Base-by-base conservation (phyloP, 2,113 vertebrate species). In the Sceloporus undulatus region DNA sequence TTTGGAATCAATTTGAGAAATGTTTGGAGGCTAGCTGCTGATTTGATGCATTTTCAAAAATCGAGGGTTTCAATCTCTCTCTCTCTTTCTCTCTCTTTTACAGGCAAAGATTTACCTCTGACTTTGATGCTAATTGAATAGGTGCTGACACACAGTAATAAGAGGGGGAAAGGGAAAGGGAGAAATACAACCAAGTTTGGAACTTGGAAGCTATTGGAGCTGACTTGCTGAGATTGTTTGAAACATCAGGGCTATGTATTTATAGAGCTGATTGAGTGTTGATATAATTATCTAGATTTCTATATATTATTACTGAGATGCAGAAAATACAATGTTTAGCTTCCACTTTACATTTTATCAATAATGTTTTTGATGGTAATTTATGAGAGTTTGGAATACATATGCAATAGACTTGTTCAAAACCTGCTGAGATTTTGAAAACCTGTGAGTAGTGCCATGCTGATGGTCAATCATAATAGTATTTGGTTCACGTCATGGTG, bases 111-210 rank as follows among this genome's bases (percentile, higher is more conserved):
- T 85, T 90, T 90, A 76, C 27, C 54, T 82, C 48, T 27, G 34
- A 56, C 34, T 83, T 79, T 88, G 79, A 79, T 1, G 25, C 65
- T 86, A 65, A 74, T 83, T 91, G 79, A 86, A 82, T 66, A 79
- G 80, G 62, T 56, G n/a, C 34, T 82, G 82, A 82, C 65, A 52
- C 77, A 38, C 40, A 34, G 76, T 40, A 68, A 84, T 84, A 62
- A 42, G n/a, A 48, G 8, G 7, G 65, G 40, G 29, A 82, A 66
- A 4, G 65, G 40, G 29, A 82, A 66, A 4, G 7, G 65, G 40
- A 18, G 42, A 40, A 70, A 38, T 48, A 73, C 34, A 62, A 18
- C 21, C 54, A 40, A 6, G 68, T 18, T 34, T 48, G 48, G 5
- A 48, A 48, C 48, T 48, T 82, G n/a, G 34, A 34, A 34, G 34